Conservation (phyloP, 2,888 invertebrate species). For the Yponomeuta sedellus region DNA sequence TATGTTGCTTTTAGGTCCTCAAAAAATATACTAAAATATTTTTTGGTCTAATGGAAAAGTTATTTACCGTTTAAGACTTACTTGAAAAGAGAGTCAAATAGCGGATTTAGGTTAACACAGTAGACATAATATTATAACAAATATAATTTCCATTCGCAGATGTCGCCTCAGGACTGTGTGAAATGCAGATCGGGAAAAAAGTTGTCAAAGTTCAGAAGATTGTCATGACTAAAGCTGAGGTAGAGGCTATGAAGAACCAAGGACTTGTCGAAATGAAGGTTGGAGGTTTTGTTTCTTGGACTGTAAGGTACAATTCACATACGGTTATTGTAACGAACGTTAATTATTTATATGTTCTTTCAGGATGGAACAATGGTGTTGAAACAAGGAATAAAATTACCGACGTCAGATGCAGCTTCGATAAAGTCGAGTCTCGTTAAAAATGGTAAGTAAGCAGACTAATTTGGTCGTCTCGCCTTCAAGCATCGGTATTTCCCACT, state of each 20-base stretch:
- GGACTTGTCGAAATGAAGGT: slow-evolving; percentile 80
- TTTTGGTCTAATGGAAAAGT: no score
- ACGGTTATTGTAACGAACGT: no score
- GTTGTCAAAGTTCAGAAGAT: slow-evolving; percentile 80
- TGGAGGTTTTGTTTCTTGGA: slow-evolving; percentile 4
- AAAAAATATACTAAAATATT: no score
- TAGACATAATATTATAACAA: neutral
- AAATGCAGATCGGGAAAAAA: slow-evolving; percentile 78
- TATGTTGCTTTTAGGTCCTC: no score
- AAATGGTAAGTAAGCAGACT: slow-evolving; percentile 23
- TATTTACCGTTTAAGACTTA: no score
- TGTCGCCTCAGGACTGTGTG: slow-evolving; percentile 44
- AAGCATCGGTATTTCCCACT: no score
- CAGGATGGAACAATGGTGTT: slow-evolving; percentile 71
- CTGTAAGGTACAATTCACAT: no score
- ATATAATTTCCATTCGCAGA: slow-evolving; percentile 25
- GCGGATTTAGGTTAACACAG: no score
- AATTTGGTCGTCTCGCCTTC: neutral
- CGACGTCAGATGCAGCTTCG: slow-evolving; percentile 38
- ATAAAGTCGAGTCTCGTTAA: slow-evolving; percentile 42
- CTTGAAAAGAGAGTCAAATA: no score
- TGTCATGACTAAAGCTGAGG: slow-evolving; percentile 80
- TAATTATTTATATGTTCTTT: slow-evolving; percentile 13
- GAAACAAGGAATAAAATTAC: slow-evolving; percentile 65
- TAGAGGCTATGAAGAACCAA: slow-evolving; percentile 80